Percentiles rank a stretch among this genome's conserved stretches.
phyloP scores from a whole-genome alignment of 2,113 vertebrate genomes.

The Laticauda colubrina region DNA sequence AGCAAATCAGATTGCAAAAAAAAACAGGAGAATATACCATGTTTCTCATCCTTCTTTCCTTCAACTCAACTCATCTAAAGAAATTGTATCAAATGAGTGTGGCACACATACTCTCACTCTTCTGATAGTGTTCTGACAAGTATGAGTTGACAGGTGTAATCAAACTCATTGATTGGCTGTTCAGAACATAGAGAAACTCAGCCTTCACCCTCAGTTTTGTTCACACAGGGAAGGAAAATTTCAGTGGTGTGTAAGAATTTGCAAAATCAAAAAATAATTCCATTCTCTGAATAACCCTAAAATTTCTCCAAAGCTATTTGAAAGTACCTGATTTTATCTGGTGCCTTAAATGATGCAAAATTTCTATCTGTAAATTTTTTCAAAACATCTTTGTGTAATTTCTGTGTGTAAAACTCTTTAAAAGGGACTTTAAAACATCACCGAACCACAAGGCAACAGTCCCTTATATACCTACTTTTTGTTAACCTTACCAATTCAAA shows the following conservation, averaged over 20 bases:
- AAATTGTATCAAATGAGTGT: neutral
- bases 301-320: neutral
- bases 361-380: neutral
- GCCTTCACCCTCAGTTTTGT: neutral
- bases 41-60: neutral
- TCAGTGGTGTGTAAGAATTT: neutral
- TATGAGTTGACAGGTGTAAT: neutral
- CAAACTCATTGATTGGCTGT: neutral
- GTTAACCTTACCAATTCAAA: neutral
- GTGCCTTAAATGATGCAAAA: neutral
- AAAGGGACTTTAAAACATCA: neutral
- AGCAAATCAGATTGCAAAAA: neutral
- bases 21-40: neutral
- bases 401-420: neutral
- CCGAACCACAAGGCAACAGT: neutral
- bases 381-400: neutral
- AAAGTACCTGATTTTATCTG: neutral
- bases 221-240: neutral
- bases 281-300: neutral
- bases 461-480: neutral
- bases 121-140: neutral
- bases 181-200: neutral
- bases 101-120: neutral
- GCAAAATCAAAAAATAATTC: neutral
- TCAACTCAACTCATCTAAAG: neutral